phyloP scores from a whole-genome alignment of 1,140 invertebrate genomes.

The Apocrypta bakeri region DNA sequence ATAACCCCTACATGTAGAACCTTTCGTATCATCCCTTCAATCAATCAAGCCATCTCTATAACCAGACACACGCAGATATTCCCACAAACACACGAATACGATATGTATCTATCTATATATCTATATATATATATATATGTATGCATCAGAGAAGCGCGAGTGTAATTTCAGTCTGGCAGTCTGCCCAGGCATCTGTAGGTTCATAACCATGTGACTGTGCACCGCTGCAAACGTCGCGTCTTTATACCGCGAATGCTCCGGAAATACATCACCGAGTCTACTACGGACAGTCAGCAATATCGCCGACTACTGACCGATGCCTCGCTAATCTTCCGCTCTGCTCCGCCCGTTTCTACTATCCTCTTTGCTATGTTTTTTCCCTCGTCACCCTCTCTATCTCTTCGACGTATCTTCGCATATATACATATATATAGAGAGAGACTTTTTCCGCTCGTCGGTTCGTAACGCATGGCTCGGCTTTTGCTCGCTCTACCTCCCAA shows the following conservation, averaged over 20 bases:
- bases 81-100: neutral
- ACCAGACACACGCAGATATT: neutral
- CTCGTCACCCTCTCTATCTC: neutral
- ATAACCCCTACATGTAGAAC: neutral
- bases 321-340: slow-evolving; percentile 7
- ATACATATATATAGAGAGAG: neutral
- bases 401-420: neutral
- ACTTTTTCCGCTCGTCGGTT: neutral
- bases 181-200: slow-evolving; percentile 6
- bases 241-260: neutral
- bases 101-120: too few species aligned
- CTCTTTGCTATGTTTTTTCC: neutral
- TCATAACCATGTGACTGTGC: neutral
- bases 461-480: slow-evolving; percentile 9
- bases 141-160: too few species aligned
- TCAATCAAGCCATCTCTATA: slow-evolving; percentile 61
- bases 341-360: neutral
- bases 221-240: neutral
- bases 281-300: slow-evolving; percentile 8
- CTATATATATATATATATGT: too few species aligned
- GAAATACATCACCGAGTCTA: slow-evolving; percentile 1
- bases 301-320: slow-evolving; percentile 13
- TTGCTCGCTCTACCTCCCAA: neutral
- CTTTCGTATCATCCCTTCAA: slow-evolving; percentile 53
- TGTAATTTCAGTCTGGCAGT: slow-evolving; percentile 8